Base-by-base conservation (phyloP, 1,140 invertebrate genomes). In the Drosophila lowei region DNA sequence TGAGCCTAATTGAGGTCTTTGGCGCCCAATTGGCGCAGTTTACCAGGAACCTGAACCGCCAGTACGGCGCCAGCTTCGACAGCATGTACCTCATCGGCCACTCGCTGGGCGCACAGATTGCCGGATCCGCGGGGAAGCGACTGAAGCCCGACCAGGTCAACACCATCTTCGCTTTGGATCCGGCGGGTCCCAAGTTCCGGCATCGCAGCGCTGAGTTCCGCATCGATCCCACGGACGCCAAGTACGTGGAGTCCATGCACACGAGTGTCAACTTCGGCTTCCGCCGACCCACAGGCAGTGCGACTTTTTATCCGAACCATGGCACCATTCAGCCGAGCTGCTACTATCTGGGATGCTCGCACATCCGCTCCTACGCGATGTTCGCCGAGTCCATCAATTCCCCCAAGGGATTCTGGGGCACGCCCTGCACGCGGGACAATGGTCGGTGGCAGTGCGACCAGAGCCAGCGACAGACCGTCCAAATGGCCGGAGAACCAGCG, bases 21-120 rank as follows among this genome's bases (percentile, higher is more conserved):
- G 92, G 90, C 5, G 88, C 90, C 1, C 67, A 77, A 46, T 56
- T 92, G 5, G 91, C 89, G 6, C 89, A 91, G 67, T 92, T 92
- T 54, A 65, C 79, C 0, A 70, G 78, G 1, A 52, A 78, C 2
- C 30, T 90, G 11, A 53, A 90, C 6, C 75, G 75, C 0, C 47
- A 59, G 2, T 59, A 77, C 0, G 52, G 49, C 7, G 86, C 77
- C 80, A 11, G 56, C 2, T 83, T 72, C 30, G 78, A 92, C 2
- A 90, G 93, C 47, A 93, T 96, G 60, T 95, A 97, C 81, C 85
- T 97, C 9, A 93, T 97, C 56, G 97, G 97, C 0, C 97, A 97
- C 92, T 97, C 96, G 70, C 92, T 98, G 6, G 97, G 97, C 0
- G 95, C 96, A 0, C 97, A 98, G 77, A 94, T 97, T 15, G 94